Evolutionary conservation across 53 echinoderm and acorn worm species (phyloP), one percentile per base, ranked within the genome.

Genomic region (Paracentrotus lividus): DNA sequence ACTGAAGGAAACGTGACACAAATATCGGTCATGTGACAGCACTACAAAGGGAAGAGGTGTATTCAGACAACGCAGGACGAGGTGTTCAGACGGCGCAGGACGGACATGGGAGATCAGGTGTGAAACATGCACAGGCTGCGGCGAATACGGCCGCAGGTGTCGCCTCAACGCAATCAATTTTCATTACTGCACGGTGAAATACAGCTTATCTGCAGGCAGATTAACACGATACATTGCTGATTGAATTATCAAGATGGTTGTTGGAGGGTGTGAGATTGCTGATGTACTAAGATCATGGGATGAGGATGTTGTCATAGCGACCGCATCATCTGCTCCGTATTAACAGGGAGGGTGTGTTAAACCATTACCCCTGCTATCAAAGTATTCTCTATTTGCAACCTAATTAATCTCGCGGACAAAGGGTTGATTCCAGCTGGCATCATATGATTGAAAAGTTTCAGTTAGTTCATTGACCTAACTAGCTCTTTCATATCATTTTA

Each of bases 131-230:
- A 56, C 20, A 21, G 34, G 12, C 86, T 56, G 55, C 86, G 38
- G 26, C 34, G 10, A 3, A 55, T 23, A 8, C 55, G 53, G 56
- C 86, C 56, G 86, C 86, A 86, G 86, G 86, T 86, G 86, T 86
- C 86, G 56, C 56, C 40, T 15, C 54, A 36, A 53, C 57, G 20
- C 56, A 56, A 86, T 86, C 86, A 86, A 86, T 86, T 86, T 86
- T 86, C 86, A 86, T 86, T 86, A 55, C 38, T 33, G 21, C 86
- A 27, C 20, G 32, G 86, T 21, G 86, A 32, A 56, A 86, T 56
- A 31, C 34, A 34, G 86, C 86, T 86, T 56, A 86, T 86, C 86
- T 86, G 54, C 53, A 21, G 20, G 86, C 86, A 54, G 86, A 86
- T 56, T 53, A 86, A 86, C 54, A 56, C 86, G 86, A 55, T 86